Evolutionary conservation across 2,113 vertebrate species (phyloP).

Genomic region (Stegostoma tigrinum): DNA sequence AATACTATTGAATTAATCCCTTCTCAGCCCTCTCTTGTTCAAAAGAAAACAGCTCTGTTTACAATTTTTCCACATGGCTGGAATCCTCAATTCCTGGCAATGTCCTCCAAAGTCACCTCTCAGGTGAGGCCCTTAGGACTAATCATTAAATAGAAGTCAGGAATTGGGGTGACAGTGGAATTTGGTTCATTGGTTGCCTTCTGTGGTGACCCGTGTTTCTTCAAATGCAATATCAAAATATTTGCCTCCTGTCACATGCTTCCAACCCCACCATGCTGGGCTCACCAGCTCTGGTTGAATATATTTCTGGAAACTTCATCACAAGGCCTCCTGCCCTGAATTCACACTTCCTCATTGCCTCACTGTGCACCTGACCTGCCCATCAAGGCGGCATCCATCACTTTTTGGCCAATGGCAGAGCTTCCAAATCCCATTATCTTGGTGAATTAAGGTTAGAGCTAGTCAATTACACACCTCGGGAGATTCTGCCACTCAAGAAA

Average conservation of each 20-base stretch:
- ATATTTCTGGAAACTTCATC: not conserved
- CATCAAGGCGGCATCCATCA: not conserved
- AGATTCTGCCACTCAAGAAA: not conserved
- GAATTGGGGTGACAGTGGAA: not conserved
- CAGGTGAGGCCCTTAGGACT: not conserved
- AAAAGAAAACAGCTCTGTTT: too few species aligned
- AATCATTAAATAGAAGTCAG: not conserved
- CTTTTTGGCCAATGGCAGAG: not conserved
- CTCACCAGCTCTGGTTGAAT: not conserved
- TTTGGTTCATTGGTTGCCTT: not conserved
- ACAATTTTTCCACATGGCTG: too few species aligned
- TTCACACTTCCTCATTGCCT: not conserved
- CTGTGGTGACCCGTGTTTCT: not conserved
- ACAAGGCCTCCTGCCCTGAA: not conserved
- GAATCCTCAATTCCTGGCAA: too few species aligned
- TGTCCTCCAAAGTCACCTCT: too few species aligned
- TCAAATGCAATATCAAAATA: not conserved
- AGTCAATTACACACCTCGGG: not conserved
- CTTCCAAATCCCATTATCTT: not conserved
- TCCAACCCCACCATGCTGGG: not conserved
- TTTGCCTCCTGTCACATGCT: not conserved
- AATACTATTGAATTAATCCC: too few species aligned
- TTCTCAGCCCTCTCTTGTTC: too few species aligned
- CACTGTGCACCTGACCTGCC: not conserved
- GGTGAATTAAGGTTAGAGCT: not conserved